These are phyloP conservation scores for Aleiodes leptofemur DNA, from an alignment of 2,888 invertebrate genomes.

Conservation along the genomic window DNA sequence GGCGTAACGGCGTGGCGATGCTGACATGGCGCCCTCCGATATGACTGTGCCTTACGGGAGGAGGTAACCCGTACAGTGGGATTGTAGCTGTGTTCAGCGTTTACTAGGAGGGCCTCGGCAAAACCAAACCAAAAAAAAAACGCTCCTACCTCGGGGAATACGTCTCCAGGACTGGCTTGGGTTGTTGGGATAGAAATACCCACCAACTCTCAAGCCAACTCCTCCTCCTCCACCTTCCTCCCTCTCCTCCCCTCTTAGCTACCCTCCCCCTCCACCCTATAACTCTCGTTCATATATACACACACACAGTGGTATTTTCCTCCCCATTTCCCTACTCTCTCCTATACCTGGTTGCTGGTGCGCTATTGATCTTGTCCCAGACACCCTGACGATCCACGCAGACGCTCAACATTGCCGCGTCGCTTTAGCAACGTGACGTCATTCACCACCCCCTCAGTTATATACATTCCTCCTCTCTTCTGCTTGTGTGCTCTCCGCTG, in stretches of 20 bases:
- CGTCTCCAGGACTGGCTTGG: slow-evolving; percentile 72
- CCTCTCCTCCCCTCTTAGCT: slow-evolving; percentile 1
- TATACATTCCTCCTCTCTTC: slow-evolving; percentile 30
- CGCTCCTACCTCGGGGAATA: slow-evolving; percentile 70
- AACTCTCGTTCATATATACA: slow-evolving; percentile 38
- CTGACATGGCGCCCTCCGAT: slow-evolving; percentile 71
- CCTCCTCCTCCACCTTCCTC: background rate
- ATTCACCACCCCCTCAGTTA: slow-evolving; percentile 62
- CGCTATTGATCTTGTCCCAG: slow-evolving; percentile 75
- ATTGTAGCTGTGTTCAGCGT: slow-evolving; percentile 14
- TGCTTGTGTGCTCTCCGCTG: slow-evolving; percentile 2
- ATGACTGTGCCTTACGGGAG: slow-evolving; percentile 58
- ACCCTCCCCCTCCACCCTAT: slow-evolving; percentile 3
- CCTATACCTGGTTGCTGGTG: slow-evolving; percentile 70
- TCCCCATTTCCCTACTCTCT: slow-evolving; percentile 4
- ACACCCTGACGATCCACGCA: slow-evolving; percentile 72
- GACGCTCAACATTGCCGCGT: slow-evolving; percentile 73
- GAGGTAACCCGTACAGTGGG: slow-evolving; percentile 39
- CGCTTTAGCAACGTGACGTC: slow-evolving; percentile 76
- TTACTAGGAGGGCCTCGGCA: background rate
- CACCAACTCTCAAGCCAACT: slow-evolving; percentile 14
- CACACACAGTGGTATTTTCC: slow-evolving; percentile 7
- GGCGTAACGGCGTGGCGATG: slow-evolving; percentile 66
- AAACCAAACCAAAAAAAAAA: slow-evolving; percentile 40
- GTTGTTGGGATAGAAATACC: slow-evolving; percentile 59